These are phyloP conservation scores for Lasioglossum calceatum DNA, from an alignment of 2,888 invertebrate genomes.

Conservation along the genomic window DNA sequence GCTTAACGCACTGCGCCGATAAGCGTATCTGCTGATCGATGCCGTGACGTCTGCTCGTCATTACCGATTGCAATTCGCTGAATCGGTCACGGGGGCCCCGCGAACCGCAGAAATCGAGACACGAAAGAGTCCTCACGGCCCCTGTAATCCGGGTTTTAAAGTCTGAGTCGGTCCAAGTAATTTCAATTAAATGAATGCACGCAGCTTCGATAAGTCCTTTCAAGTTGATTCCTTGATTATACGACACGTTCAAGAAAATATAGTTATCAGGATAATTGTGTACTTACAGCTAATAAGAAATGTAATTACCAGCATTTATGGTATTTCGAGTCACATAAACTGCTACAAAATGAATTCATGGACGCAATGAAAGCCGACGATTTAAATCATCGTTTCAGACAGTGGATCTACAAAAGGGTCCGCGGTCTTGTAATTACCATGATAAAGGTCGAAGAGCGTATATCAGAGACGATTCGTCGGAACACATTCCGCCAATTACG, in stretches of 20 bases:
- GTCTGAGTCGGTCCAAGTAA: neutral
- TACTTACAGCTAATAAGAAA: no score
- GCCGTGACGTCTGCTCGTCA: conserved; percentile 81
- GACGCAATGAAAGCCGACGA: neutral
- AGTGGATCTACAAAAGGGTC: neutral
- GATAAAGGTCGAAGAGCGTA: neutral
- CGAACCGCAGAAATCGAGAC: conserved; percentile 30
- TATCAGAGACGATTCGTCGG: neutral
- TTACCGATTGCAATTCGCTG: conserved; percentile 69
- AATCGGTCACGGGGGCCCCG: conserved; percentile 35
- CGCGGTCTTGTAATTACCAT: neutral
- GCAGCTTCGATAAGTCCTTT: neutral
- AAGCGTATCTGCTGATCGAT: conserved; percentile 80
- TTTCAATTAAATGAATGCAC: neutral
- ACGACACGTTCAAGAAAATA: neutral
- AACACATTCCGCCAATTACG: neutral
- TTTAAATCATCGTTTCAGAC: neutral
- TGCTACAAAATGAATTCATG: neutral
- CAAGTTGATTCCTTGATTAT: neutral
- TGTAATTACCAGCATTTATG: neutral
- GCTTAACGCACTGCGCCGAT: conserved; percentile 71
- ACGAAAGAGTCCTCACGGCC: conserved; percentile 2
- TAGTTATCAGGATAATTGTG: neutral
- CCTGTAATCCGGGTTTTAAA: conserved; percentile 16
- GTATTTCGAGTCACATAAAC: neutral